Evolutionary conservation across 2,797 vertebrate species (phyloP).

Genomic region (Argyrosomus regius): DNA sequence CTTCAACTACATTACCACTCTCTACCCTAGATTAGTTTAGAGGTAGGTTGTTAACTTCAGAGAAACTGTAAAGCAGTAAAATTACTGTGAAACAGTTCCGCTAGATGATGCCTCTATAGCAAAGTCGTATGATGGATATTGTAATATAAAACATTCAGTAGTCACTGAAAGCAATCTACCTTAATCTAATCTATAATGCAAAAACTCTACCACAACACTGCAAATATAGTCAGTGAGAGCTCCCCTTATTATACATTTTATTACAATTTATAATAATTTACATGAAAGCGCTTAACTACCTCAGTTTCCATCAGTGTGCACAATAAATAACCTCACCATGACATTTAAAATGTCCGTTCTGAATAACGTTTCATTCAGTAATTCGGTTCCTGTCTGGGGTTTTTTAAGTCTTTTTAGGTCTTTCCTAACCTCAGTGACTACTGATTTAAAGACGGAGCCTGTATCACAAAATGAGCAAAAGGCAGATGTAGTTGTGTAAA

Average conservation of each 20-base stretch:
- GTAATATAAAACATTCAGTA: background rate
- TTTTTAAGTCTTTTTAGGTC: no score
- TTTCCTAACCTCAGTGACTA: no score
- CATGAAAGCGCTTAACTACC: slow-evolving; percentile 23
- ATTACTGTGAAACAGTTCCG: background rate
- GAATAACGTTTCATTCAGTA: background rate
- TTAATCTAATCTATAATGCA: no score
- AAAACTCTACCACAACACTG: slow-evolving; percentile 18
- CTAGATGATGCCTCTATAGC: background rate
- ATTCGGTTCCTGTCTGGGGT: no score
- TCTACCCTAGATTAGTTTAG: background rate
- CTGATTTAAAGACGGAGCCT: no score
- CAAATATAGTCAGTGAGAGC: background rate
- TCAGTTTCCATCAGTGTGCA: background rate
- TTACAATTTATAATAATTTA: background rate
- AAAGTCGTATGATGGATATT: background rate
- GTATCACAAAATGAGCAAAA: no score
- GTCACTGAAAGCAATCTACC: slow-evolving; percentile 6
- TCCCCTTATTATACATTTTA: background rate
- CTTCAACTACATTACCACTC: background rate
- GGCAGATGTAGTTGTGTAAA: no score
- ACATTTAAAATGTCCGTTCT: background rate
- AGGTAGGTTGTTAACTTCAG: background rate
- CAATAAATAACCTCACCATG: background rate
- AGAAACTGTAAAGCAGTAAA: background rate